Conservation (phyloP, 2,888 invertebrate genomes). For the Acleris cristana region DNA sequence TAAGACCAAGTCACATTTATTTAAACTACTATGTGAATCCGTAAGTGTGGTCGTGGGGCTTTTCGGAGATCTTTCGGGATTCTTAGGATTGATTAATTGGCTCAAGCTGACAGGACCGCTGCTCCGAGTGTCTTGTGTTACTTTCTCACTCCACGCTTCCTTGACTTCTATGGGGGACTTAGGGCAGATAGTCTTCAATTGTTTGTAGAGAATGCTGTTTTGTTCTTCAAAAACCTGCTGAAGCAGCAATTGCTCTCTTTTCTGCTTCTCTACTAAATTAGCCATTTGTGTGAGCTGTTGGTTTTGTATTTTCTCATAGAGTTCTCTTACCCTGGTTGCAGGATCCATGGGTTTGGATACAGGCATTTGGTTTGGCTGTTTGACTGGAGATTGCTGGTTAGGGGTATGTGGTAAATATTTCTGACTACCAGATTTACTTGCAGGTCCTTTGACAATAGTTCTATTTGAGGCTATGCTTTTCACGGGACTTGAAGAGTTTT, state of each 20-base stretch:
- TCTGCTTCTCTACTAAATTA: constrained; percentile 85
- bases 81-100: constrained; percentile 66
- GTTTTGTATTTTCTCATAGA: constrained; percentile 82
- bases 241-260: constrained; percentile 85
- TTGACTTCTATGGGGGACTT: constrained; percentile 65
- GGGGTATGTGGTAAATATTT: constrained; percentile 13
- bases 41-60: constrained; percentile 61
- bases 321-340: constrained; percentile 65
- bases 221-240: constrained; percentile 87
- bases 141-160: constrained; percentile 68
- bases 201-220: constrained; percentile 83
- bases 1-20: constrained; percentile 64
- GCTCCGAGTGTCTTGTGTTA: constrained; percentile 45
- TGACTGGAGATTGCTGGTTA: constrained; percentile 10
- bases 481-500: constrained; percentile 51
- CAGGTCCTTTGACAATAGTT: constrained; percentile 46
- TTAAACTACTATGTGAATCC: constrained; percentile 66
- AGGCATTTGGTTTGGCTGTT: constrained; percentile 36
- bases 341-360: constrained; percentile 65
- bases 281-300: constrained; percentile 87
- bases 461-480: constrained; percentile 47
- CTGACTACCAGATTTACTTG: constrained; percentile 37
- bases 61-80: constrained; percentile 47
- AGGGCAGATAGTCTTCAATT: constrained; percentile 73
- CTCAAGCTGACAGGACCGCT: constrained; percentile 74